Base-by-base conservation (phyloP, 2,113 vertebrate species). In the Dipodomys ordii region DNA sequence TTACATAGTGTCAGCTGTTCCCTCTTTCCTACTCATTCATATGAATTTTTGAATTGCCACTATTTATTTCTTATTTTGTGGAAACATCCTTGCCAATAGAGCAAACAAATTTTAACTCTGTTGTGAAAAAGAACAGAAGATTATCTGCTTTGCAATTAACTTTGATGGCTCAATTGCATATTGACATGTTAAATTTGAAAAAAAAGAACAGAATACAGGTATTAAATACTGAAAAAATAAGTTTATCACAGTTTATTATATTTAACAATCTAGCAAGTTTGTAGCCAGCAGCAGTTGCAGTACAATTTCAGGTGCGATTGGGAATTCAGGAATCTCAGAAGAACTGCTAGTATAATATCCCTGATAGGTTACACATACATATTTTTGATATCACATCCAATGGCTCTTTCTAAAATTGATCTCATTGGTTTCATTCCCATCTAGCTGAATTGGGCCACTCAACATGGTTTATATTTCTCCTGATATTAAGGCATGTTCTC, bases 311-410 rank as follows among this genome's bases (percentile, higher is more conserved):
- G 99, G 99, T 93, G 99, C 99, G 95, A 99, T 99, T 97, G 99
- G 99, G 96, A 99, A 99, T 98, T 99, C 99, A 5, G 99, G 99
- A 96, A 99, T 99, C 98, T 99, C 99, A 76, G 99, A 99, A 87
- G 99, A 99, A 98, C 99, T 99, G 98, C 99, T 99, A 98, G 99
- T 99, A 97, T 99, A 99, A 91, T 99, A 99, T 97, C 99, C 99
- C 98, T 99, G 99, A 98, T 99, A 99, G 97, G 99, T 99, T 99
- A 98, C 99, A 99, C 99, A 99, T 99, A 99, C 99, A 99, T 93
- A 99, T 99, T 99, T 99, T 99, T 90, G 99, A 99, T 96, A 99
- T 98, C 90, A 99, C 99, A 1, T 99, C 99, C 97, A 99, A 28
- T 99, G 99, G 79, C 99, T 99, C 98, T 99, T 99, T 98, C 99